A percentile compares a stretch with the other conserved stretches of the same genome.
Evolutionary conservation across 1,140 invertebrate species (phyloP).

Genomic region (Tetramorium simillimum): DNA sequence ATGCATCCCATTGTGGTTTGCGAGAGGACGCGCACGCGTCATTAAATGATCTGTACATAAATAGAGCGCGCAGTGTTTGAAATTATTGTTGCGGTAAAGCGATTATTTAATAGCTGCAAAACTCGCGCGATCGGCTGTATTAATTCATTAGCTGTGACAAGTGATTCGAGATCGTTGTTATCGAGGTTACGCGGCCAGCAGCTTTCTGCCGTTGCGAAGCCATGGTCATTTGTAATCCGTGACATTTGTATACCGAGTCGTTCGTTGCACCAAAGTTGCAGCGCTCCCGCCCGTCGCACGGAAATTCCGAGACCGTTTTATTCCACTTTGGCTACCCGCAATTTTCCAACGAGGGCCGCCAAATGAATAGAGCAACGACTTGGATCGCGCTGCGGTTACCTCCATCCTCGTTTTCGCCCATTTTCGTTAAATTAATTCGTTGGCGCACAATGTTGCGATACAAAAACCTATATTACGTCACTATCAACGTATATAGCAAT

Average conservation of each 20-base stretch:
- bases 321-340: conserved; percentile 22
- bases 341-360: conserved; percentile 18
- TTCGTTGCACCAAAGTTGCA: conserved; percentile 8
- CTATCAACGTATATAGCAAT: not conserved
- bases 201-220: not conserved
- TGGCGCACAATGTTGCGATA: not conserved
- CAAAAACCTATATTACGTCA: not conserved
- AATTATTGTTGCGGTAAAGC: conserved; percentile 13
- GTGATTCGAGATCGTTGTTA: conserved; percentile 39
- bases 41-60: not conserved
- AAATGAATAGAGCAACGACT: conserved; percentile 41
- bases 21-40: not conserved
- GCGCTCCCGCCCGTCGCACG: not conserved
- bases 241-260: conserved; percentile 32
- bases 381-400: conserved; percentile 16
- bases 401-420: not conserved
- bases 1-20: not conserved
- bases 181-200: not conserved
- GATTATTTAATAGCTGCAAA: conserved; percentile 19
- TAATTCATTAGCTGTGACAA: conserved; percentile 44
- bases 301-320: conserved; percentile 38
- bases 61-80: not conserved
- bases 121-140: not conserved
- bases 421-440: conserved; percentile 33
- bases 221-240: conserved; percentile 44